phyloP scores from a whole-genome alignment of 2,113 vertebrate species.

The Mustela nigripes region DNA sequence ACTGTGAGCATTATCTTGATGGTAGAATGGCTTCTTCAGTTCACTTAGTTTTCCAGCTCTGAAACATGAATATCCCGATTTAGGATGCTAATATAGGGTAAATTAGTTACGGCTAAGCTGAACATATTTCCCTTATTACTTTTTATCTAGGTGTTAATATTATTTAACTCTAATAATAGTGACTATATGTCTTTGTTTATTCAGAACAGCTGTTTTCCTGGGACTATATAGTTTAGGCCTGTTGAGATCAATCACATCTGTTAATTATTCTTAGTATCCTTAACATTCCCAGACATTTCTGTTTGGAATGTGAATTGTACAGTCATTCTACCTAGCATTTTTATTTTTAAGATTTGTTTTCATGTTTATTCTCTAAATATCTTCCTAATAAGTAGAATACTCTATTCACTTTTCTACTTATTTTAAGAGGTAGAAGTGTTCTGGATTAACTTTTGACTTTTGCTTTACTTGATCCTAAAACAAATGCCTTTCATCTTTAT shows the following conservation, averaged over 20 bases:
- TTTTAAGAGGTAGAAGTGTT: not conserved
- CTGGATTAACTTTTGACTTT: conserved; percentile 31
- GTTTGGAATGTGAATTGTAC: not conserved
- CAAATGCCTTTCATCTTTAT: conserved; percentile 49
- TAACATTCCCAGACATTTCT: not conserved
- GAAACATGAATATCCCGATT: not conserved
- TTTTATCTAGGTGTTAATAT: not conserved
- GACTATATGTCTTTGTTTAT: not conserved
- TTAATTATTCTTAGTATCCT: not conserved
- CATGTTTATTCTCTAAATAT: not conserved
- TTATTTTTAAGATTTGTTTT: not conserved
- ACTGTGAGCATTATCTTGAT: not conserved
- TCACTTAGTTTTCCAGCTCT: not conserved
- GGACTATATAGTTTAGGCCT: not conserved
- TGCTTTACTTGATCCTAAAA: not conserved
- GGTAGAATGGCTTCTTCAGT: not conserved
- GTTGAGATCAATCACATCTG: not conserved
- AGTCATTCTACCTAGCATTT: not conserved
- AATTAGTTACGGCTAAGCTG: not conserved
- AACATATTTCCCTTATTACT: not conserved
- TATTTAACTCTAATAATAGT: not conserved
- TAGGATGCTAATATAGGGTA: not conserved
- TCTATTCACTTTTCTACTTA: not conserved
- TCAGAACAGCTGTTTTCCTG: not conserved
- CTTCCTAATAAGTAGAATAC: not conserved